Conservation (phyloP, 1,140 invertebrate species). For the Penaeus japonicus region DNA sequence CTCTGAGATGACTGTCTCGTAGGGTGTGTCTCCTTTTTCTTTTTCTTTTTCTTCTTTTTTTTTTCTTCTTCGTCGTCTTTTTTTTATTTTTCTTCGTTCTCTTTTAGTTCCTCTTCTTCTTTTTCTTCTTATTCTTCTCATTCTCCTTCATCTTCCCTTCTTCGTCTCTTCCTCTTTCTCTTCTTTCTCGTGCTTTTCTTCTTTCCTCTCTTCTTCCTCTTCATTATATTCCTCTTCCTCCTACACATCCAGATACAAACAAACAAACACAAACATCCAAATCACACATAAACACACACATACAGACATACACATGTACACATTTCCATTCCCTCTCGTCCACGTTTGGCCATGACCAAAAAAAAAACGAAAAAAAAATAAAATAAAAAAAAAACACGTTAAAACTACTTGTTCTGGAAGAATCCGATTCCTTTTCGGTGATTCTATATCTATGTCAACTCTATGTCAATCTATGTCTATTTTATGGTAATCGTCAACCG, state of each 20-base stretch:
- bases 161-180: too few species aligned
- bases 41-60: not conserved
- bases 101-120: not conserved
- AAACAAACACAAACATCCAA: not conserved
- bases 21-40: not conserved
- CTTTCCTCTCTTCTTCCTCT: not conserved
- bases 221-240: not conserved
- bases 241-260: not conserved
- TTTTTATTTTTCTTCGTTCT: not conserved
- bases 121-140: not conserved
- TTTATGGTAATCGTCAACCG: too few species aligned
- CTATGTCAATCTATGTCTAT: too few species aligned
- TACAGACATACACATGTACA: not conserved
- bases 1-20: too few species aligned
- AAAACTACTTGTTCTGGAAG: too few species aligned
- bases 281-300: not conserved
- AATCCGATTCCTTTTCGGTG: too few species aligned
- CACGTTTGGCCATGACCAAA: too few species aligned
- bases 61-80: not conserved
- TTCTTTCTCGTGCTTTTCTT: not conserved
- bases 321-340: too few species aligned
- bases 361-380: too few species aligned
- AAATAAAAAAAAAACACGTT: too few species aligned
- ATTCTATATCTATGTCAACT: too few species aligned
- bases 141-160: too few species aligned